Conservation (phyloP, 2,113 vertebrate genomes). For the Neolamprologus devosi region DNA sequence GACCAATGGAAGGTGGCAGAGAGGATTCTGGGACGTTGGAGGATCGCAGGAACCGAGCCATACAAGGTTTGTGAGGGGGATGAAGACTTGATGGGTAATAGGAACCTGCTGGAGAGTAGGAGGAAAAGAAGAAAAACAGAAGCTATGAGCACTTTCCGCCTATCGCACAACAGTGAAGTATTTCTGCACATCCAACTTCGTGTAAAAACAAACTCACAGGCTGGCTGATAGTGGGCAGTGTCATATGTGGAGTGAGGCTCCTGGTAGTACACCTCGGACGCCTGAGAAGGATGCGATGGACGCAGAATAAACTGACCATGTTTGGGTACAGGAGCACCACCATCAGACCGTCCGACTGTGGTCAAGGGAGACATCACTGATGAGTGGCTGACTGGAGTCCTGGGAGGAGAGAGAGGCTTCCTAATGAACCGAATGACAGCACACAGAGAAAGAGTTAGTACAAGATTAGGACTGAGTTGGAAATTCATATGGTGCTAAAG, state of each 20-base stretch:
- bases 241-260: slow-evolving; percentile 81
- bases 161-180: neutral
- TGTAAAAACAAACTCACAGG: slow-evolving; percentile 70
- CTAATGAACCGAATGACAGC: slow-evolving; percentile 22
- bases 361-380: slow-evolving; percentile 76
- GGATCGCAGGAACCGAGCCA: slow-evolving; percentile 87
- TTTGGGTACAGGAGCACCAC: slow-evolving; percentile 74
- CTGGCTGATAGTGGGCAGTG: slow-evolving; percentile 76
- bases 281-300: slow-evolving; percentile 77
- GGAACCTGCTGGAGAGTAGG: slow-evolving; percentile 71
- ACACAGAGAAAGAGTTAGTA: neutral
- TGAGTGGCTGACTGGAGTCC: slow-evolving; percentile 81
- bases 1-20: slow-evolving; percentile 77
- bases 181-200: neutral
- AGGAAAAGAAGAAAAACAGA: neutral
- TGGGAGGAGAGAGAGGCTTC: slow-evolving; percentile 76
- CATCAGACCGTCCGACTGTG: slow-evolving; percentile 71
- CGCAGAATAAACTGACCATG: slow-evolving; percentile 78
- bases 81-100: slow-evolving; percentile 82
- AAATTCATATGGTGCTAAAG: neutral
- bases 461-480: neutral
- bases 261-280: slow-evolving; percentile 86
- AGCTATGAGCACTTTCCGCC: neutral
- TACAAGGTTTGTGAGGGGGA: slow-evolving; percentile 82
- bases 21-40: slow-evolving; percentile 83